Percentiles rank a stretch among this genome's conserved stretches.
These are phyloP conservation scores for Ptycholaimellus sp. DNA, from an alignment of 2,888 invertebrate genomes.

Conservation along the genomic window DNA sequence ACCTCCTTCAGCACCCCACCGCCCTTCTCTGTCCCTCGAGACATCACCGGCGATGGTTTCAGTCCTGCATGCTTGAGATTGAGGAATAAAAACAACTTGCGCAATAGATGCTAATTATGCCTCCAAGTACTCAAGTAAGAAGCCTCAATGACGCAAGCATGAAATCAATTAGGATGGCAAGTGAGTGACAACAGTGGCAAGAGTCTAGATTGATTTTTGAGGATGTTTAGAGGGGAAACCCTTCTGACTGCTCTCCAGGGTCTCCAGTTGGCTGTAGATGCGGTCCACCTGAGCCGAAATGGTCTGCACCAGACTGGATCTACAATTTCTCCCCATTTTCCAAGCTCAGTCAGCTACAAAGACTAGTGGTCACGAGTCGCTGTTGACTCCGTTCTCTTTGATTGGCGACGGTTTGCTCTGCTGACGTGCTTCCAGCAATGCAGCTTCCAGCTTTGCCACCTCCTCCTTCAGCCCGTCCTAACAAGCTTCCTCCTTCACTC, in stretches of 20 bases:
- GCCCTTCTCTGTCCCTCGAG: too few species aligned
- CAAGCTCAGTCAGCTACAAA: constrained; percentile 1
- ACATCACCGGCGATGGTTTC: too few species aligned
- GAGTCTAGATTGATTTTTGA: too few species aligned
- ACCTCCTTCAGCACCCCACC: too few species aligned
- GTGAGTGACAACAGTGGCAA: too few species aligned
- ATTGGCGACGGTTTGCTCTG: constrained; percentile 7
- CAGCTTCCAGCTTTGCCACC: constrained; percentile 15
- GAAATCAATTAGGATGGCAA: too few species aligned
- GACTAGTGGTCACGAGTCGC: not conserved
- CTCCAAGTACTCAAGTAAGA: too few species aligned
- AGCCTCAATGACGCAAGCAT: too few species aligned
- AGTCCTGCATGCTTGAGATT: too few species aligned
- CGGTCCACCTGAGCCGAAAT: constrained; percentile 20
- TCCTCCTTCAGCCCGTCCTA: constrained; percentile 17
- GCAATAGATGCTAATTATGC: too few species aligned
- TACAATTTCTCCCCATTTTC: not conserved
- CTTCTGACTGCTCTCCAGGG: constrained; percentile 17
- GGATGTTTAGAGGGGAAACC: too few species aligned
- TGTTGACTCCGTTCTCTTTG: not conserved
- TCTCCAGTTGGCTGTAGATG: constrained; percentile 20
- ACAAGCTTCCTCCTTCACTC: constrained; percentile 1
- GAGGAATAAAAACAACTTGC: too few species aligned
- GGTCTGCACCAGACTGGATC: constrained; percentile 13
- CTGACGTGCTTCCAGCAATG: constrained; percentile 11